Conservation (phyloP, 2,113 vertebrate species). For the Lamprologus callipterus region DNA sequence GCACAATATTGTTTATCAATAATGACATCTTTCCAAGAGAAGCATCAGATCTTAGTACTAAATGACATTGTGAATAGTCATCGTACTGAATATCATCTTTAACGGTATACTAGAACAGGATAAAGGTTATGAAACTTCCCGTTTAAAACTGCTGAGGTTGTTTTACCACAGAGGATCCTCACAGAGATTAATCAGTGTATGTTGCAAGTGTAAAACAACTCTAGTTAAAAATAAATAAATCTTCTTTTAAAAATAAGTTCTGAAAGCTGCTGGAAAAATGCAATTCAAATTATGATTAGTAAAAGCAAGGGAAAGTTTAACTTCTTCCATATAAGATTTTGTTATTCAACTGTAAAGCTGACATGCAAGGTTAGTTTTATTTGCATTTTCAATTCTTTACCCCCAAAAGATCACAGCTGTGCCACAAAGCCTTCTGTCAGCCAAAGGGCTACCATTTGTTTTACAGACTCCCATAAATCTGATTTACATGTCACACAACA, state of each 20-base stretch:
- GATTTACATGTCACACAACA: neutral
- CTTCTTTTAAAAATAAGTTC: fast-evolving
- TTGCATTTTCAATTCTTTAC: neutral
- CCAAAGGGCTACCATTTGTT: neutral
- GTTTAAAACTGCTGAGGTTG: slow-evolving; percentile 5
- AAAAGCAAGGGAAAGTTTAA: neutral
- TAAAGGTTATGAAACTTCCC: slow-evolving; percentile 34
- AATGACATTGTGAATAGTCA: neutral
- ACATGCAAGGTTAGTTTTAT: neutral
- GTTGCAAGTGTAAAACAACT: neutral
- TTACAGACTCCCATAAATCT: neutral
- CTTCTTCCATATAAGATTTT: neutral
- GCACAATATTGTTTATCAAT: neutral
- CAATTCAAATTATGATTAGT: neutral
- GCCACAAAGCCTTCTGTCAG: neutral
- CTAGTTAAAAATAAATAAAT: neutral
- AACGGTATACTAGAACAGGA: neutral
- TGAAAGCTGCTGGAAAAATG: neutral
- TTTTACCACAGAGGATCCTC: neutral
- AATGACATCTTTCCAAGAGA: neutral
- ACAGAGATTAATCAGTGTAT: neutral
- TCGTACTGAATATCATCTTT: neutral
- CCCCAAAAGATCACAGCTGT: neutral
- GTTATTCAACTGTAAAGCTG: neutral
- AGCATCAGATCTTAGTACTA: neutral